Base-by-base conservation (phyloP, 2,113 vertebrate genomes). In the Rhinoptilus africanus region DNA sequence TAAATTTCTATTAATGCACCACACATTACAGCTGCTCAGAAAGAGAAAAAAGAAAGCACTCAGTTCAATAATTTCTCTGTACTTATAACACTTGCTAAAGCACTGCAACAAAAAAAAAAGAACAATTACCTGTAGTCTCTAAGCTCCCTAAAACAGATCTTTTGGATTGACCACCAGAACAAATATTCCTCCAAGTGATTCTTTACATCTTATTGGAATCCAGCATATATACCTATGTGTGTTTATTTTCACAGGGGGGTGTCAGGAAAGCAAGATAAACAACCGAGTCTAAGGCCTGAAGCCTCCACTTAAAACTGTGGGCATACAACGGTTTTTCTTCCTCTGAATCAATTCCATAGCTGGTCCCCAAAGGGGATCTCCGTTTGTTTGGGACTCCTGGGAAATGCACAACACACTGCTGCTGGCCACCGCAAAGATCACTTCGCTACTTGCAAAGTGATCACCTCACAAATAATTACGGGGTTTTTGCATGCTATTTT, bases 211-310 rank as follows among this genome's bases (percentile, higher is more conserved):
- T 30, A 59, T 3, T 50, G 37, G 76, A 95, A n/a, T 17, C 12
- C 71, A 76, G 24, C 45, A 47, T 0, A 32, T 3, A 8, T 1
- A 28, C 15, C 39, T 34, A 4, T 2, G 2, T 1, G 9, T 18
- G 18, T 6, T 54, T 72, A 63, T 60, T 78, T 80, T 30, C 85
- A 73, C 24, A n/a, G 67, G 16, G 16, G 37, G 11, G 21, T 27
- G 26, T 23, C 34, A 88, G 6, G 32, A 20, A 74, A 56, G 26
- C 30, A 77, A 39, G 26, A 72, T 12, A 51, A 92, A 63, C 47
- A 74, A 68, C 21, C 4, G 48, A 41, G 12, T 22, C 37, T 59
- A 69, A 87, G 18, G 51, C 43, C 48, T 59, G 53, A 89, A 89
- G 28, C 22, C 28, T 74, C 45, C 34, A 28, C 39, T 84, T 80